phyloP scores from a whole-genome alignment of 2,113 vertebrate species.

The Paracanthobrama guichenoti region DNA sequence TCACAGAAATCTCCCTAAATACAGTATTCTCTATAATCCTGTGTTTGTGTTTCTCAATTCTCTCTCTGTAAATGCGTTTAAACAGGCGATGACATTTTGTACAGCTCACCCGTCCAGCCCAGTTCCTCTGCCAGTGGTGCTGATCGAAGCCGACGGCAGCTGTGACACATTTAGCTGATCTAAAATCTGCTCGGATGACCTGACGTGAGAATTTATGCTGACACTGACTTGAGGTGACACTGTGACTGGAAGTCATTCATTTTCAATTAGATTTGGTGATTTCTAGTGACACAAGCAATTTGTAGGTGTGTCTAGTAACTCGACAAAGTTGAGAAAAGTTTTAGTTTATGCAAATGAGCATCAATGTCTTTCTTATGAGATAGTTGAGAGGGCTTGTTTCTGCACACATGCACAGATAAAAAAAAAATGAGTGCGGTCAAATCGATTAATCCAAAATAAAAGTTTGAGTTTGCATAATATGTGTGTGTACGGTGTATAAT shows the following conservation, averaged over 20 bases:
- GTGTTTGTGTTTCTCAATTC: conserved; percentile 4
- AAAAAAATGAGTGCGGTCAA: not conserved
- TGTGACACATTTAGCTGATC: conserved; percentile 2
- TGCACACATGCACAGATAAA: not conserved
- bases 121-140: not conserved
- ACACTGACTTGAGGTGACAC: conserved; percentile 12
- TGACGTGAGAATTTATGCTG: not conserved
- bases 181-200: conserved; percentile 2
- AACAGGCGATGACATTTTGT: conserved; percentile 6
- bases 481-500: no score
- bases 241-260: not conserved
- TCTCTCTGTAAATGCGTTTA: conserved; percentile 14
- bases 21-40: not conserved
- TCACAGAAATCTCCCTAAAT: conserved; percentile 25
- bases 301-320: not conserved
- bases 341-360: not conserved
- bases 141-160: not conserved
- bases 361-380: not conserved
- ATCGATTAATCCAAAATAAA: no score
- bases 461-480: no score
- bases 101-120: conserved; percentile 1
- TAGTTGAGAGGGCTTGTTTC: not conserved
- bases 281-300: not conserved
- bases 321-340: not conserved
- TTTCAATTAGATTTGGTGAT: not conserved